A percentile compares a stretch with the other conserved stretches of the same genome.
Evolutionary conservation across 2,113 vertebrate genomes (phyloP).

Genomic region (Laticauda colubrina): DNA sequence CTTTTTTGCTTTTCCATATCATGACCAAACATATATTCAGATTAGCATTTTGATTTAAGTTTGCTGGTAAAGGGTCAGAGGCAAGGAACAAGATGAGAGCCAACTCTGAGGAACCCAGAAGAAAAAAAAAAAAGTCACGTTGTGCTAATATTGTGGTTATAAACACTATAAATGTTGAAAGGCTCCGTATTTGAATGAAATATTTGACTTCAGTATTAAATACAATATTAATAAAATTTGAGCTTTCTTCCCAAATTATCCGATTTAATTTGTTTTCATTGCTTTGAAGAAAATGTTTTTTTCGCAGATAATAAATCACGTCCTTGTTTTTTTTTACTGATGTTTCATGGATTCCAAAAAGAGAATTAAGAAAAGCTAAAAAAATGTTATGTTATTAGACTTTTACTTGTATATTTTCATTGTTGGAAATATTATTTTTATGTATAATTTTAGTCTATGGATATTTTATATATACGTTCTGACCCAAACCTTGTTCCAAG

Average conservation of each 20-base stretch:
- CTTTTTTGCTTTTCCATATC: not conserved
- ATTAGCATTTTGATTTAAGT: not conserved
- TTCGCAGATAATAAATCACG: not conserved
- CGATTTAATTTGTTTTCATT: not conserved
- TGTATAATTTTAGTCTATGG: not conserved
- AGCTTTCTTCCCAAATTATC: not conserved
- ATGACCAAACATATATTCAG: not conserved
- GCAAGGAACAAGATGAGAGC: not conserved
- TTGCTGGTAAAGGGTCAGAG: not conserved
- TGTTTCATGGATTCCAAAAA: not conserved
- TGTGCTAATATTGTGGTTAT: not conserved
- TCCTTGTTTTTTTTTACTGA: fast-evolving
- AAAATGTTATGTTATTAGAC: not conserved
- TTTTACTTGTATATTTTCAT: not conserved
- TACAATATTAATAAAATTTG: not conserved
- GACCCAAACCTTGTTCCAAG: too few species aligned
- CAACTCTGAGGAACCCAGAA: not conserved
- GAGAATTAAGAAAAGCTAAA: not conserved
- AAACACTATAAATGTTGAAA: not conserved
- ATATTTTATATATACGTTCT: not conserved
- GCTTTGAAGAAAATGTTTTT: not conserved
- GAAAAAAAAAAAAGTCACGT: not conserved
- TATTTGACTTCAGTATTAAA: not conserved
- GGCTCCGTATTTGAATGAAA: not conserved
- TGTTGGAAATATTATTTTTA: not conserved